These are phyloP conservation scores for Melanotaenia pygmaea DNA, from an alignment of 2,797 vertebrate genomes.

Conservation along the genomic window DNA sequence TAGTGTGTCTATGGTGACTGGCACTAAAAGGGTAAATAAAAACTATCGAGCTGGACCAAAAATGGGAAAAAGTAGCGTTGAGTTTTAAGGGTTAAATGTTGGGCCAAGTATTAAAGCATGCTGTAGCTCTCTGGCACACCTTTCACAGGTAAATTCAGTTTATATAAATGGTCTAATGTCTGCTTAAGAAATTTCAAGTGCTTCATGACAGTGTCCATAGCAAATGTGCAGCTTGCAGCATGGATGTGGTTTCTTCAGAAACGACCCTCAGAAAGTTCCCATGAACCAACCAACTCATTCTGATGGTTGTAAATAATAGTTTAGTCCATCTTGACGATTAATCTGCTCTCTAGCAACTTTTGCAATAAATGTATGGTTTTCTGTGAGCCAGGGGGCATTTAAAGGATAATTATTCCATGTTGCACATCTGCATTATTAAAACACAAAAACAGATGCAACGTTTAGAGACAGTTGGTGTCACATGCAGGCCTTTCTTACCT, in stretches of 20 bases:
- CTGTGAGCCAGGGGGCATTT: background rate
- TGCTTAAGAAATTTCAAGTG: background rate
- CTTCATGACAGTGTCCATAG: background rate
- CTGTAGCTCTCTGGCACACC: background rate
- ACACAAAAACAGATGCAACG: slow-evolving; percentile 1
- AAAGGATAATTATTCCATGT: background rate
- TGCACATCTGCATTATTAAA: background rate
- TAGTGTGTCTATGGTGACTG: too few species aligned
- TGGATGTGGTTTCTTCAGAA: background rate
- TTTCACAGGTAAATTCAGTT: background rate
- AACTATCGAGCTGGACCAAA: too few species aligned
- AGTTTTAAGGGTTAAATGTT: background rate
- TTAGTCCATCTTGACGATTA: too few species aligned
- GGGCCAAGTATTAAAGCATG: background rate
- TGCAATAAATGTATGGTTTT: background rate
- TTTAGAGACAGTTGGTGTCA: slow-evolving; percentile 25
- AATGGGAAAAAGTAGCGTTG: too few species aligned
- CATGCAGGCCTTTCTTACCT: slow-evolving; percentile 69
- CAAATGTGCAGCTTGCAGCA: background rate
- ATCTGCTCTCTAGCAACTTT: too few species aligned
- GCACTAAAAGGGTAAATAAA: too few species aligned
- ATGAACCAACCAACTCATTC: background rate
- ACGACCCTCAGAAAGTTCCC: background rate
- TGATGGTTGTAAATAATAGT: too few species aligned
- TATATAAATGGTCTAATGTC: background rate